These are phyloP conservation scores for Meta bourneti DNA, from an alignment of 2,888 invertebrate species.

Conservation along the genomic window DNA sequence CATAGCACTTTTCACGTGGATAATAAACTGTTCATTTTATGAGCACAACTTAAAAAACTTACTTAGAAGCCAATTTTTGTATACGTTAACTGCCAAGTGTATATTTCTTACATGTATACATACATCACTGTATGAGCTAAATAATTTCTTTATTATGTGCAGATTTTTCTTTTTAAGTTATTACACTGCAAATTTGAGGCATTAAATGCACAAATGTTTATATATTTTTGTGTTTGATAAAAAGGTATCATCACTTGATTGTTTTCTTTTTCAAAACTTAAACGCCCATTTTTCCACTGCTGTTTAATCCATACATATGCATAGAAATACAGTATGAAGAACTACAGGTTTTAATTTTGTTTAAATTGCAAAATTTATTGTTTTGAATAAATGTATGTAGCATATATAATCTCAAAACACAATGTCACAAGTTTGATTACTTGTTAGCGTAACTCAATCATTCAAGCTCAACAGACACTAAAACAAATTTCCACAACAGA, in stretches of 20 bases:
- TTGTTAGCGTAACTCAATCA: too few species aligned
- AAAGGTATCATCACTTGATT: not conserved
- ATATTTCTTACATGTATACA: not conserved
- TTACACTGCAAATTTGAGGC: not conserved
- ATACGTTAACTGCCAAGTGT: not conserved
- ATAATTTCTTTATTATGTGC: not conserved
- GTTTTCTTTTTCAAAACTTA: not conserved
- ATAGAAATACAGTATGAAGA: too few species aligned
- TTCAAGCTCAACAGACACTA: too few species aligned
- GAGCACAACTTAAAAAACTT: not conserved
- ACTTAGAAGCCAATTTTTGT: not conserved
- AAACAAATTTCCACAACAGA: too few species aligned
- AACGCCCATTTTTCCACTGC: too few species aligned
- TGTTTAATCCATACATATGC: too few species aligned
- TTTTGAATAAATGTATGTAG: too few species aligned
- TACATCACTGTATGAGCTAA: not conserved
- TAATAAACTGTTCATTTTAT: constrained; percentile 5
- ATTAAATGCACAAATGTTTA: not conserved
- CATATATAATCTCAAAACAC: too few species aligned
- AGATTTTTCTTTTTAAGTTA: not conserved
- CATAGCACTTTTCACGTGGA: not conserved
- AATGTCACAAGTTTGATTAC: too few species aligned
- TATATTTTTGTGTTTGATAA: not conserved
- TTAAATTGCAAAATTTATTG: too few species aligned
- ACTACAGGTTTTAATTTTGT: too few species aligned